phyloP scores from a whole-genome alignment of 53 echinoderm and acorn worm species.

The Echinometra lucunter region DNA sequence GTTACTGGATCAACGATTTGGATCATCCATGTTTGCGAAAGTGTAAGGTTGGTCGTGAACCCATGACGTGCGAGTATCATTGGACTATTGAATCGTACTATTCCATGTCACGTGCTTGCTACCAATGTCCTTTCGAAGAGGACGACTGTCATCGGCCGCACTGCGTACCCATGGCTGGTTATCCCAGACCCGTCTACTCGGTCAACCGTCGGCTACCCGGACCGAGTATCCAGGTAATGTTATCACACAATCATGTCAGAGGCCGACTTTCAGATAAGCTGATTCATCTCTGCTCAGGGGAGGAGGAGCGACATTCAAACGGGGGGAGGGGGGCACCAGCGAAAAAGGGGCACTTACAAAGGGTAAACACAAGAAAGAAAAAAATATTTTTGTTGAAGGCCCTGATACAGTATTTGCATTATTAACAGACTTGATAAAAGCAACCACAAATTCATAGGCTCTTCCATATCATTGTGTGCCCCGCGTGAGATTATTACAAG shows the following conservation, averaged over 20 bases:
- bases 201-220: conserved; percentile 84
- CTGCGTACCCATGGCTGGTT: conserved; percentile 85
- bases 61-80: conserved; percentile 77
- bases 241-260: not conserved
- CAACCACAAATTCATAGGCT: too few relatives aligned
- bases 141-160: conserved; percentile 79
- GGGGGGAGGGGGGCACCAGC: too few relatives aligned
- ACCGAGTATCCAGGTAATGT: conserved; percentile 81
- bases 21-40: conserved; percentile 75
- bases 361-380: too few relatives aligned
- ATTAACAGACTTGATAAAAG: too few relatives aligned
- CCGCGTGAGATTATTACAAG: too few relatives aligned
- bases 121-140: conserved; percentile 79
- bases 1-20: conserved; percentile 9
- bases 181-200: conserved; percentile 73
- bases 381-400: too few relatives aligned
- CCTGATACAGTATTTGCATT: too few relatives aligned
- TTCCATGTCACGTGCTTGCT: conserved; percentile 91
- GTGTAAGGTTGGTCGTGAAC: conserved; percentile 72
- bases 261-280: too few relatives aligned
- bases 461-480: too few relatives aligned
- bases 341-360: too few relatives aligned
- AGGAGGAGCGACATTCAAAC: too few relatives aligned
- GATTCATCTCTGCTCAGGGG: too few relatives aligned
- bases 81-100: conserved; percentile 83